Base-by-base conservation (phyloP, 1,140 invertebrate genomes). In the Drosophila ananassae region DNA sequence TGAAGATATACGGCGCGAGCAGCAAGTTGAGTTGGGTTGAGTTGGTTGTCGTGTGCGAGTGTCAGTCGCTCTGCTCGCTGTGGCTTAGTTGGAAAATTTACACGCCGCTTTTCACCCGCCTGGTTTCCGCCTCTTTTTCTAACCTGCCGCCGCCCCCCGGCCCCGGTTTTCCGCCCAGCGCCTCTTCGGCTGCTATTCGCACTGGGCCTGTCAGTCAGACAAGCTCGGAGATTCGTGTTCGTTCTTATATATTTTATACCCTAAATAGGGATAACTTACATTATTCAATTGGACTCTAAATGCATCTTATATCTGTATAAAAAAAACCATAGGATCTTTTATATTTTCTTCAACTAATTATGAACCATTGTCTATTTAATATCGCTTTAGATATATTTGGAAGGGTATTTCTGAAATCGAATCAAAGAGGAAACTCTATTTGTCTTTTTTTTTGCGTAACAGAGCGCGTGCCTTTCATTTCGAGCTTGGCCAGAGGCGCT, bases 21-120 rank as follows among this genome's bases (percentile, higher is more conserved):
- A 46, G 63, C 46, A 46, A 64, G 63, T 25, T 62, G 62, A 62
- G 57, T 63, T 34, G 58, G 47, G 25, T 50, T 52, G 51, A 46
- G 37, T 68, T 69, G 12, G 44, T 37, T 37, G 32, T 37, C 48
- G 32, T 46, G 58, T 48, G 69, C 28, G 54, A 53, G 57, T 77
- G 81, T 54, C 60, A 71, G 53, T 48, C 54, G 73, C 59, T 79
- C 34, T 56, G 47, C 50, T 61, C 61, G 73, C 60, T 69, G 50
- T 67, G 58, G 74, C 72, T 85, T 89, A 78, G 83, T 82, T 85
- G 69, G 74, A 80, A 75, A 76, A 76, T 76, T 67, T 75, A 67
- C 60, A 66, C 62, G 57, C 60, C 64, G 48, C 44, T 57, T 32
- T 64, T 63, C 44, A 44, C 17, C 50, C 25, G 10, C 24, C 53